These are phyloP conservation scores for Microchrysa polita DNA, from an alignment of 2,888 invertebrate genomes.

Conservation along the genomic window DNA sequence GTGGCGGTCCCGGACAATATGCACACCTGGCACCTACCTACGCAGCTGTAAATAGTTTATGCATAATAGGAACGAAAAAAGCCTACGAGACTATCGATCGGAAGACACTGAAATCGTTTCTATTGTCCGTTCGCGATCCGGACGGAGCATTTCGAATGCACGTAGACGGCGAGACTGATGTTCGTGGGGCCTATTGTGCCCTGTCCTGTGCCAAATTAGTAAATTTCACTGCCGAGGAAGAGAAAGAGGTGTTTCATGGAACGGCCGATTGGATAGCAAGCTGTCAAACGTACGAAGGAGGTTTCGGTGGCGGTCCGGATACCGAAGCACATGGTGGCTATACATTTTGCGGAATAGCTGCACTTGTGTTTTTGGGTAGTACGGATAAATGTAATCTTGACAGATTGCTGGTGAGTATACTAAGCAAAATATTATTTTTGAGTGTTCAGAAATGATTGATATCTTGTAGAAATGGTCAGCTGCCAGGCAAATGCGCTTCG, in stretches of 20 bases:
- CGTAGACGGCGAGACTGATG: conserved; percentile 91
- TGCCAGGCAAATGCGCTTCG: conserved; percentile 90
- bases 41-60: conserved; percentile 93
- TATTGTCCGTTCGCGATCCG: conserved; percentile 78
- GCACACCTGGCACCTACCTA: conserved; percentile 97
- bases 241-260: conserved; percentile 80
- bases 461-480: conserved; percentile 80
- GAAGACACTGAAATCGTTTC: conserved; percentile 73
- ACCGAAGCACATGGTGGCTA: conserved; percentile 99
- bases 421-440: not conserved
- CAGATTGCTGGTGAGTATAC: conserved; percentile 71
- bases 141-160: conserved; percentile 96
- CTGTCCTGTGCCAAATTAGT: conserved; percentile 84
- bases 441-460: not conserved
- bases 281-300: conserved; percentile 99
- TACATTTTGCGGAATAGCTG: conserved; percentile 95
- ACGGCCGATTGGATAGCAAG: conserved; percentile 93
- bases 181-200: conserved; percentile 97
- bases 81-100: conserved; percentile 90
- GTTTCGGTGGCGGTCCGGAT: conserved; percentile 92
- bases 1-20: conserved; percentile 92
- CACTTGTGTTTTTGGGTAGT: conserved; percentile 83
- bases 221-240: conserved; percentile 75
- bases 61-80: conserved; percentile 86
- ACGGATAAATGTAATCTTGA: conserved; percentile 79